Base-by-base conservation (phyloP, 1,140 invertebrate species). In the Dreissena polymorpha region DNA sequence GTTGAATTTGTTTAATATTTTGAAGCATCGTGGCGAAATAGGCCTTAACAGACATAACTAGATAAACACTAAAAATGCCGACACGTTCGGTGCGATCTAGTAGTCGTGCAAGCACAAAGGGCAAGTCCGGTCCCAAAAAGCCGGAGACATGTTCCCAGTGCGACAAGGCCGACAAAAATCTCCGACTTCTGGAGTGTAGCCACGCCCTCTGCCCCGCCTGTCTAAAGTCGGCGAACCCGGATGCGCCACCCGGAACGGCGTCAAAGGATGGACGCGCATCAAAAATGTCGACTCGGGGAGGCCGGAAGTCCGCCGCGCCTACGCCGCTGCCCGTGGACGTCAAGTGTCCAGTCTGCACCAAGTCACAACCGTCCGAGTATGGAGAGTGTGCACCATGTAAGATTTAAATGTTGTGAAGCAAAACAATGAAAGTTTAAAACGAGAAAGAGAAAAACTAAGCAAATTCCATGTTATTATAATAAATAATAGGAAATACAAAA, bases 341-440 rank as follows among this genome's bases (percentile, higher is more conserved):
- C 55, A n/a, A 73, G 3, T 82, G 79, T 29, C 13, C 79, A 8
- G 65, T 74, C 6, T 82, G 79, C 50, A 68, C 64, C 25, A 23
- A 69, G 8, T 49, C 70, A 72, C 2, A 68, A 39, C 23, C 23
- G 8, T 50, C 49, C 16, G 27, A 72, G 49, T 49, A 82, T 68
- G 79, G 79, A 7, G 79, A 82, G 23, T 82, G 79, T 57, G 70
- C 79, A 55, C 79, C 79, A 12, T 82, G 79, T 82, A 74, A 74
- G 71, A 39, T 39, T 39, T 39, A 39, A 5, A 5, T 39, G 2
- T 39, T 8, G 10, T 27, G 16, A 21, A 39, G 39, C 39, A 39
- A 39, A 39, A 39, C 39, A 39, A 5, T 39, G 8, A 39, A 2
- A 39, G 8, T 39, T 63, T 5, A 23, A 7, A 63, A n/a, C 2